Percentiles rank a stretch among this genome's conserved stretches.
Conservation (phyloP, 2,888 invertebrate species). For the Bembecia ichneumoniformis region DNA sequence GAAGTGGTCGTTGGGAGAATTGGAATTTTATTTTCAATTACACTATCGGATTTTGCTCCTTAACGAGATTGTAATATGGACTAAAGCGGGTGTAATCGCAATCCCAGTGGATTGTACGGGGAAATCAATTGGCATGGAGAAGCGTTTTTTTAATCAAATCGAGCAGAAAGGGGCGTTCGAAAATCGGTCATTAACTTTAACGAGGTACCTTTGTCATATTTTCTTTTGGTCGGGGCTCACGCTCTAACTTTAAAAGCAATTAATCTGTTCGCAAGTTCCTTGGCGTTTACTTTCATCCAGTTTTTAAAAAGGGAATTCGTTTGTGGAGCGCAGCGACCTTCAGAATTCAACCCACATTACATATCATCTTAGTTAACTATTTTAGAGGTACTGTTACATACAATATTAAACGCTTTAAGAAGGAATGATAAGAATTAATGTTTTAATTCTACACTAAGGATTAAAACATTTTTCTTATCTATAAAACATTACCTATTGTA, state of each 20-base stretch:
- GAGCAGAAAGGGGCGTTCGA: constrained; percentile 46
- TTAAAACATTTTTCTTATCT: no score
- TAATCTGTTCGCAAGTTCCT: constrained; percentile 24
- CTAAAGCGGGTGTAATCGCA: constrained; percentile 13
- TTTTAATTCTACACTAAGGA: no score
- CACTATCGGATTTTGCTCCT: constrained; percentile 12
- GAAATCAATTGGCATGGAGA: constrained; percentile 57
- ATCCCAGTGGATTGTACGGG: constrained; percentile 33
- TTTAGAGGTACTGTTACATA: no score
- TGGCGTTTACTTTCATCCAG: neutral
- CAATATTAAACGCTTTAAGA: no score
- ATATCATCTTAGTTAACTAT: no score
- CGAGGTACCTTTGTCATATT: constrained; percentile 65
- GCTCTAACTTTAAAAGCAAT: constrained; percentile 28
- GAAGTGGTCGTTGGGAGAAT: constrained; percentile 31
- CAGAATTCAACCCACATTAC: no score
- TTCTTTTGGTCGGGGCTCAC: constrained; percentile 47
- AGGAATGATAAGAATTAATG: no score
- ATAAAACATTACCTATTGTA: no score
- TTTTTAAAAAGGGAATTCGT: no score
- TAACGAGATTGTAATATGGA: constrained; percentile 20
- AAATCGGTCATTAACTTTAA: constrained; percentile 59
- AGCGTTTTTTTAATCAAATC: constrained; percentile 63
- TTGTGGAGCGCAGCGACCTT: no score
- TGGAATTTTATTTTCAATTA: constrained; percentile 9